Percentiles rank a stretch among this genome's conserved stretches.
These are phyloP conservation scores for Sycon ciliatum DNA, from an alignment of 37 sponge, comb jelly and placozoan species.

Conservation along the genomic window DNA sequence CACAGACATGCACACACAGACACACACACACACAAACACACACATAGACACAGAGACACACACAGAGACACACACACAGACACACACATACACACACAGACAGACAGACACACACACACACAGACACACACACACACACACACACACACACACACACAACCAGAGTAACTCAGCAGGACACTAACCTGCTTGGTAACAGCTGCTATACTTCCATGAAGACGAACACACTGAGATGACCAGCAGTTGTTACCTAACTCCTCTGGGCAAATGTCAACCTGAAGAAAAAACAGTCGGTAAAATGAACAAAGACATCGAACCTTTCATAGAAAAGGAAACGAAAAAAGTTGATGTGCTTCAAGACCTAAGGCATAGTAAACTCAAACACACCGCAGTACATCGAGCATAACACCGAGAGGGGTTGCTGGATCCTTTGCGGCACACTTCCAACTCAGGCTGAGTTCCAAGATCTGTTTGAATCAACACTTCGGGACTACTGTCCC, in stretches of 20 bases:
- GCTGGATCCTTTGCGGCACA: too few species aligned
- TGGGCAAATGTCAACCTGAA: slow-evolving; percentile 66
- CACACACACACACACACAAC: neutral
- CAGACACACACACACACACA: slow-evolving; percentile 1
- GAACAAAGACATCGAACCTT: neutral
- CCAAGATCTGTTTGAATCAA: too few species aligned
- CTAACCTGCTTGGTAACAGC: slow-evolving; percentile 64
- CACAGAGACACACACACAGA: too few species aligned
- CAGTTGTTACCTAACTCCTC: slow-evolving; percentile 75
- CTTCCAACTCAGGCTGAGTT: too few species aligned
- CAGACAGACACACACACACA: neutral
- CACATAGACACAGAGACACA: too few species aligned
- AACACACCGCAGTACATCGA: too few species aligned
- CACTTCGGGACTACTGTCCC: too few species aligned
- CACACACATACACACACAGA: too few species aligned
- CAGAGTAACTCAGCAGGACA: neutral
- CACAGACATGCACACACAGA: too few species aligned
- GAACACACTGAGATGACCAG: slow-evolving; percentile 24
- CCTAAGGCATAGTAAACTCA: too few species aligned
- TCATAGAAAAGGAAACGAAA: neutral
- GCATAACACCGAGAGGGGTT: too few species aligned
- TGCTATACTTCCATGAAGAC: slow-evolving; percentile 58
- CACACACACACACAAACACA: too few species aligned
- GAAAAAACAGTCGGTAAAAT: neutral
- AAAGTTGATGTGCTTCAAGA: neutral